These are phyloP conservation scores for Hypanus sabinus DNA, from an alignment of 2,113 vertebrate genomes.

Conservation along the genomic window DNA sequence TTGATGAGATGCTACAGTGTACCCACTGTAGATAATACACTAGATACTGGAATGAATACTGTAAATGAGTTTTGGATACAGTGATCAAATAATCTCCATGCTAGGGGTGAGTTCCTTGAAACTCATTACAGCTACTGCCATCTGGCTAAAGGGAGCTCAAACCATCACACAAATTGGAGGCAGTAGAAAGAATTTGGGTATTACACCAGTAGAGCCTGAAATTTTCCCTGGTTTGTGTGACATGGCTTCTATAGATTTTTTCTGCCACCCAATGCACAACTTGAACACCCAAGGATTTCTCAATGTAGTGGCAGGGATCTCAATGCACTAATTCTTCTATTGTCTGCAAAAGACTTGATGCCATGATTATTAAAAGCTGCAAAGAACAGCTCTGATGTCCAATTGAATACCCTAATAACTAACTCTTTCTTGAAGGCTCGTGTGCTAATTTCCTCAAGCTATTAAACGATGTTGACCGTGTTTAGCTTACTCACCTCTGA, in stretches of 20 bases:
- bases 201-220: background rate
- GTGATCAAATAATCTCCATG: background rate
- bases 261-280: background rate
- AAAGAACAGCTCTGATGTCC: background rate
- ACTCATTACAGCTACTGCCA: background rate
- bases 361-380: background rate
- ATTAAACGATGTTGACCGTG: background rate
- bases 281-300: background rate
- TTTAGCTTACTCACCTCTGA: slow-evolving; percentile 70
- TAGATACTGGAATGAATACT: too few relatives aligned
- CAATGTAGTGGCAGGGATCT: background rate
- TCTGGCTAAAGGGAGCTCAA: background rate
- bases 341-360: background rate
- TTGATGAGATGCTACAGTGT: background rate
- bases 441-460: background rate
- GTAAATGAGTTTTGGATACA: too few relatives aligned
- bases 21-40: background rate
- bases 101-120: background rate
- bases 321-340: background rate
- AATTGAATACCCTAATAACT: background rate
- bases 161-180: background rate
- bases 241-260: background rate
- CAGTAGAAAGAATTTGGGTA: background rate
- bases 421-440: background rate
- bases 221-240: background rate